Conservation (phyloP, 2,888 invertebrate genomes). For the Iphiclides podalirius region DNA sequence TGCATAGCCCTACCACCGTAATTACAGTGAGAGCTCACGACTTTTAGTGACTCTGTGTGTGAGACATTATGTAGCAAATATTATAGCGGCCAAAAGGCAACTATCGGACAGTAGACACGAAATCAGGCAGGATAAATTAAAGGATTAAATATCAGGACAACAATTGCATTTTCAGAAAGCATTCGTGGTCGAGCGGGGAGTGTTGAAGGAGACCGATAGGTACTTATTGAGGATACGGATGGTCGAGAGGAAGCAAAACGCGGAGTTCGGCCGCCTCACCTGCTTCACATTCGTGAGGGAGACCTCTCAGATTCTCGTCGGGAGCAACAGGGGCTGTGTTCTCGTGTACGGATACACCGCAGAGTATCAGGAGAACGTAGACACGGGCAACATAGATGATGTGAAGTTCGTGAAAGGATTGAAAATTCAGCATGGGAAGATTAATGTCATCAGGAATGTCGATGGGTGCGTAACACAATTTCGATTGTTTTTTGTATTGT, state of each 20-base stretch:
- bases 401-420: constrained; percentile 71
- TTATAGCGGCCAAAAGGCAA: too few relatives aligned
- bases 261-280: constrained; percentile 64
- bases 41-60: too few relatives aligned
- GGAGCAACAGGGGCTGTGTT: constrained; percentile 68
- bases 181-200: constrained; percentile 52
- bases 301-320: constrained; percentile 72
- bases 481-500: constrained; percentile 15
- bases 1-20: too few relatives aligned
- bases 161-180: constrained; percentile 65
- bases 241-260: constrained; percentile 38
- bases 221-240: constrained; percentile 53
- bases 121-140: too few relatives aligned
- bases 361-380: constrained; percentile 48
- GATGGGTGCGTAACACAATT: constrained; percentile 63
- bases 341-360: constrained; percentile 74
- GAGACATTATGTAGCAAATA: too few relatives aligned
- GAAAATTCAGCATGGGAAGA: constrained; percentile 57
- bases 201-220: constrained; percentile 51
- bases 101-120: too few relatives aligned
- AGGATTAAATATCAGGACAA: too few relatives aligned
- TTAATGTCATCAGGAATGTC: constrained; percentile 69
- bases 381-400: constrained; percentile 49
- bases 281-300: constrained; percentile 73
- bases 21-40: too few relatives aligned